A percentile compares a stretch with the other conserved stretches of the same genome.
These are phyloP conservation scores for Isurus oxyrinchus DNA, from an alignment of 2,113 vertebrate genomes.

Conservation along the genomic window DNA sequence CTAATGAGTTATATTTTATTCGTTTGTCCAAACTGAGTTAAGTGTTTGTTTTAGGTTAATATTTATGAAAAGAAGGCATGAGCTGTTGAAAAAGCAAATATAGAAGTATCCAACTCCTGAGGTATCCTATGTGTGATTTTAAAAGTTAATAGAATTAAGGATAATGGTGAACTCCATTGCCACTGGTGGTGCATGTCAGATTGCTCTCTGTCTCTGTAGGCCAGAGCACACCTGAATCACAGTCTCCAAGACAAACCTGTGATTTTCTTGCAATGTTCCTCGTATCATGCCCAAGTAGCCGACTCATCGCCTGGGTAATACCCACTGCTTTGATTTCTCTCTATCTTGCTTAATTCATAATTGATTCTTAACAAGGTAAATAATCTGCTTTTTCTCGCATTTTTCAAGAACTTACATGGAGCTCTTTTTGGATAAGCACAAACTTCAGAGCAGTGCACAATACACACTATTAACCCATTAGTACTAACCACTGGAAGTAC, in stretches of 20 bases:
- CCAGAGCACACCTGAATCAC: too few relatives aligned
- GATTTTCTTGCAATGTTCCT: background rate
- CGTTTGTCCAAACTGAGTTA: background rate
- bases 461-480: background rate
- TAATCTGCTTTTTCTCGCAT: background rate
- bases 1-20: background rate
- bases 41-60: background rate
- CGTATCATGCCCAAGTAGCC: background rate
- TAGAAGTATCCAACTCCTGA: background rate
- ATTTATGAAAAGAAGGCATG: background rate
- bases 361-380: background rate
- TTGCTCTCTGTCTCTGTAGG: background rate
- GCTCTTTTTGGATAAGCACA: background rate
- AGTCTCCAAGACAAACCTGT: background rate
- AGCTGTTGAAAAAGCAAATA: background rate
- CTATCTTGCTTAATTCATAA: background rate
- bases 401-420: background rate
- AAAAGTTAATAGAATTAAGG: background rate
- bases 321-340: background rate
- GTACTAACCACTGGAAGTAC: background rate
- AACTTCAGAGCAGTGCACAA: background rate
- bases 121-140: background rate
- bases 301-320: background rate
- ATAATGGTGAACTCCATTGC: background rate
- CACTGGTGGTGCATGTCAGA: background rate